Evolutionary conservation across 2,888 invertebrate genomes (phyloP).

Genomic region (Amitus sp.): DNA sequence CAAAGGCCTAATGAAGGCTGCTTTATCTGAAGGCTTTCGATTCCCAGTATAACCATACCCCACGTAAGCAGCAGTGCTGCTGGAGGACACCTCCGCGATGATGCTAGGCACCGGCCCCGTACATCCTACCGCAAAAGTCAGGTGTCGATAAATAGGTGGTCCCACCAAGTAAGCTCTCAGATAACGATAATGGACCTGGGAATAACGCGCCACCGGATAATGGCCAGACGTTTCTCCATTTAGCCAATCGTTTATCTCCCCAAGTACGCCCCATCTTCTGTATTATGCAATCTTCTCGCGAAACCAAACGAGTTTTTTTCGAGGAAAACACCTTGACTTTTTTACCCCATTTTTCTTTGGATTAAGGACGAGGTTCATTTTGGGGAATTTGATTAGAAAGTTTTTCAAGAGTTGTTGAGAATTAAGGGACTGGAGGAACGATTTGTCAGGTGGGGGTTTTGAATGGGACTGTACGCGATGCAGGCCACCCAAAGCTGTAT

Average conservation of each 20-base stretch:
- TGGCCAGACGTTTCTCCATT: no score
- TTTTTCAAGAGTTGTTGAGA: no score
- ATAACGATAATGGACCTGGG: conserved; percentile 18
- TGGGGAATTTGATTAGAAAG: no score
- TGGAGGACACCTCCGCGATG: conserved; percentile 63
- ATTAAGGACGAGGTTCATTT: no score
- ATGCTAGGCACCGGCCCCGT: conserved; percentile 57
- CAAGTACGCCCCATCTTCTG: no score
- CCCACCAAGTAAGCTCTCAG: conserved; percentile 27
- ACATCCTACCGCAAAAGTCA: conserved; percentile 61
- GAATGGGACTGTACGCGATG: conserved; percentile 54
- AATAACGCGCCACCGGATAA: no score
- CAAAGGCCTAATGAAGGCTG: conserved; percentile 66
- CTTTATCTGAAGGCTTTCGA: conserved; percentile 66
- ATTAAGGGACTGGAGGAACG: no score
- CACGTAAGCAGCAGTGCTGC: conserved; percentile 55
- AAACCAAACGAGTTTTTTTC: no score
- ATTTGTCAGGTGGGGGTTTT: conserved; percentile 36
- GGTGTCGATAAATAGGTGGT: conserved; percentile 41
- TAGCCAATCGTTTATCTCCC: no score
- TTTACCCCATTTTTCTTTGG: no score
- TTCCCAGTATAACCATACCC: conserved; percentile 65
- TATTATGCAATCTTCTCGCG: no score
- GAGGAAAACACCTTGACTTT: no score
- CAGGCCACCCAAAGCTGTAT: conserved; percentile 63